These are phyloP conservation scores for Lithophane leautieri DNA, from an alignment of 2,888 invertebrate genomes.

Conservation along the genomic window DNA sequence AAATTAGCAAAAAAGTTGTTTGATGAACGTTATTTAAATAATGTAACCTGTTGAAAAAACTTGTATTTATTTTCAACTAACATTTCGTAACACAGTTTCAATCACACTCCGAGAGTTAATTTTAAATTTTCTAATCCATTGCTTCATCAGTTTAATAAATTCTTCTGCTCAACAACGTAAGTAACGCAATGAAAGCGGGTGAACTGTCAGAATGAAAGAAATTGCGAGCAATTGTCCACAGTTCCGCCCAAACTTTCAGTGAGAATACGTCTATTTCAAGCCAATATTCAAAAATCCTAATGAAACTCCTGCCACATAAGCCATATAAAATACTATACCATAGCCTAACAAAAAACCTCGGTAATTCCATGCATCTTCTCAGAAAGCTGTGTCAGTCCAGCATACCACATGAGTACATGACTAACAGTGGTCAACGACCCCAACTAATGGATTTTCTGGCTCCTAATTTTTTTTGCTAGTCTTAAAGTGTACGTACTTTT, in stretches of 20 bases:
- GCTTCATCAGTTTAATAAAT: too few relatives aligned
- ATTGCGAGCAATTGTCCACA: neutral
- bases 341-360: conserved; percentile 51
- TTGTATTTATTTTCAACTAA: too few relatives aligned
- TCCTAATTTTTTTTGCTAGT: conserved; percentile 64
- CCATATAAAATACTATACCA: neutral
- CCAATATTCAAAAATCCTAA: neutral
- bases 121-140: too few relatives aligned
- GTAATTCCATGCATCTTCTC: conserved; percentile 45
- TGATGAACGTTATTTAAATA: too few relatives aligned
- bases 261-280: neutral
- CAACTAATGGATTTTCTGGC: conserved; percentile 70
- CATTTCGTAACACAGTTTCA: too few relatives aligned
- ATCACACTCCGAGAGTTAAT: too few relatives aligned
- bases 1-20: too few relatives aligned
- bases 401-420: conserved; percentile 54
- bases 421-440: conserved; percentile 68
- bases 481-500: conserved; percentile 53
- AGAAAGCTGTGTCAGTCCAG: conserved; percentile 46
- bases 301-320: too few relatives aligned
- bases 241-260: neutral
- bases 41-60: too few relatives aligned
- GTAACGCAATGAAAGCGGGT: too few relatives aligned
- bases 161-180: too few relatives aligned
- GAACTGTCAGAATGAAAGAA: neutral